Conservation (phyloP, 2,797 vertebrate species). For the Parauchenoglanis punctatus region DNA sequence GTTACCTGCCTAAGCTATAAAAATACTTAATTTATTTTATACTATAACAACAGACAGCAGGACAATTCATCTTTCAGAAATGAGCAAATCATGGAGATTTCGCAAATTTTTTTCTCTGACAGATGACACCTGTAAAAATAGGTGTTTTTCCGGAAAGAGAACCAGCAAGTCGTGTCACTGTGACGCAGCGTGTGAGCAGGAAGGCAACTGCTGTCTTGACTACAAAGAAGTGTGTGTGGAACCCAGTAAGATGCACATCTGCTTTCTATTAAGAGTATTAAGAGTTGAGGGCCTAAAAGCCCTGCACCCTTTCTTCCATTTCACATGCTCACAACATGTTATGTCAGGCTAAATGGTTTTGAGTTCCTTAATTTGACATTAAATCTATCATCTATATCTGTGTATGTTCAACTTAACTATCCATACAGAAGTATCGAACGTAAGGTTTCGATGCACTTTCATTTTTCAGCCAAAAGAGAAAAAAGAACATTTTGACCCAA, state of each 20-base stretch:
- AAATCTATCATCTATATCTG: neutral
- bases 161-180: slow-evolving; percentile 74
- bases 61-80: neutral
- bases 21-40: neutral
- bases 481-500: too few species aligned
- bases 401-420: too few species aligned
- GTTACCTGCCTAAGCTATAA: neutral
- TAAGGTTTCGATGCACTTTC: too few species aligned
- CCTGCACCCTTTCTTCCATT: too few species aligned
- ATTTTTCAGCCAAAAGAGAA: too few species aligned
- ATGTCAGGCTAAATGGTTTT: too few species aligned
- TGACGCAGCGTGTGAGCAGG: slow-evolving; percentile 73
- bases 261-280: neutral
- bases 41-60: neutral
- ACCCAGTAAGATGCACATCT: slow-evolving; percentile 68
- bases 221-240: slow-evolving; percentile 76
- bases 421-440: too few species aligned
- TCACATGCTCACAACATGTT: too few species aligned
- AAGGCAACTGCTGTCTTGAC: slow-evolving; percentile 80
- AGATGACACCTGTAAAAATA: slow-evolving; percentile 54
- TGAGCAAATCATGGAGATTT: neutral
- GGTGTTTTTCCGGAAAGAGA: slow-evolving; percentile 47
- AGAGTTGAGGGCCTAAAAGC: too few species aligned
- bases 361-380: neutral
- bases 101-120: neutral